Conservation (phyloP, 2,113 vertebrate genomes). For the Syngnathoides biaculeatus region DNA sequence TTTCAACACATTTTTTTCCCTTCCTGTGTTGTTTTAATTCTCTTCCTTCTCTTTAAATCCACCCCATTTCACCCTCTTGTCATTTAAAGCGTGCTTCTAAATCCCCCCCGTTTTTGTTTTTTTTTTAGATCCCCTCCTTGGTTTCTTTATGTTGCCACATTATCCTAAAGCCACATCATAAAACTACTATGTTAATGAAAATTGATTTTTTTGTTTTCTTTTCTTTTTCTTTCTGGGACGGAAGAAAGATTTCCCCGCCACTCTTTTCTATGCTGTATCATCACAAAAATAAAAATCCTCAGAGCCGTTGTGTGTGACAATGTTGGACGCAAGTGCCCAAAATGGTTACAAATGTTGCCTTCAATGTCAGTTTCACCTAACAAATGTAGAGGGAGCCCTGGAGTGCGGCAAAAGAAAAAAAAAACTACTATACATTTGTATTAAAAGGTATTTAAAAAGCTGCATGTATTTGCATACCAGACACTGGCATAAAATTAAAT, state of each 20-base stretch:
- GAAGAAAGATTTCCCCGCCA: constrained; percentile 23
- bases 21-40: constrained; percentile 7
- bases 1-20: constrained; percentile 15
- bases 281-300: constrained; percentile 20
- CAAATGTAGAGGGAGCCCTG: no score
- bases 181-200: constrained; percentile 48
- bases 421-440: no score
- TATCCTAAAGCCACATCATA: constrained; percentile 9
- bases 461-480: no score
- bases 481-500: no score
- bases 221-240: constrained; percentile 35
- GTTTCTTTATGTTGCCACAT: constrained; percentile 35
- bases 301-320: constrained; percentile 1
- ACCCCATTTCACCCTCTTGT: constrained; percentile 18
- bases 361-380: not conserved
- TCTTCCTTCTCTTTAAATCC: constrained; percentile 25
- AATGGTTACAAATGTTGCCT: not conserved
- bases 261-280: constrained; percentile 44
- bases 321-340: constrained; percentile 26
- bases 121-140: not conserved
- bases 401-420: no score
- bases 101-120: no score
- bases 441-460: no score
- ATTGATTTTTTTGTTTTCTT: constrained; percentile 65
- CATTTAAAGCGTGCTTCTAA: constrained; percentile 3